These are phyloP conservation scores for Lithosia quadra DNA, from an alignment of 2,888 invertebrate species.

Conservation along the genomic window DNA sequence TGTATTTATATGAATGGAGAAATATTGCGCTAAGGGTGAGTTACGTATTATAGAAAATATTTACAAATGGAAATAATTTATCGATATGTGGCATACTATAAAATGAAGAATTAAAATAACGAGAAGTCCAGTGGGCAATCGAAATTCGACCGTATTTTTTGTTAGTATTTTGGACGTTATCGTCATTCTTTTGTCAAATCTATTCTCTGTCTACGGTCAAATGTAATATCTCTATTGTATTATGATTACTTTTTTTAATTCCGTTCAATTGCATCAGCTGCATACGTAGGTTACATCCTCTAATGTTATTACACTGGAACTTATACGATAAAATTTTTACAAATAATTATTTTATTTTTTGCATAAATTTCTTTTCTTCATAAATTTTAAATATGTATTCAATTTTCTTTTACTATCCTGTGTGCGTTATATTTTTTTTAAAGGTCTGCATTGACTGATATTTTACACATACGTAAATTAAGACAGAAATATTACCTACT, in stretches of 20 bases:
- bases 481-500: no score
- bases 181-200: not conserved
- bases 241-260: not conserved
- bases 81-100: not conserved
- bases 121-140: not conserved
- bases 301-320: no score
- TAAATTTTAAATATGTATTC: no score
- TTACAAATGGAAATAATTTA: not conserved
- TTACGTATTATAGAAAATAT: slow-evolving; percentile 24
- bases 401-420: no score
- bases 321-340: no score
- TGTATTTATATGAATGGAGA: slow-evolving; percentile 44
- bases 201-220: no score
- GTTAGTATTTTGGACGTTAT: not conserved
- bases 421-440: no score
- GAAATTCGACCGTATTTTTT: not conserved
- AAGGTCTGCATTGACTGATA: no score
- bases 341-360: no score
- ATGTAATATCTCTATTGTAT: not conserved
- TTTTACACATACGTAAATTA: no score
- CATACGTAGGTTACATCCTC: no score
- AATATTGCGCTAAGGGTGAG: slow-evolving; percentile 40
- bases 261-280: not conserved
- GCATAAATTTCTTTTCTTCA: no score
- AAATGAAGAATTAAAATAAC: not conserved